Conservation (phyloP, 2,113 vertebrate genomes). For the Trogon melanurus region DNA sequence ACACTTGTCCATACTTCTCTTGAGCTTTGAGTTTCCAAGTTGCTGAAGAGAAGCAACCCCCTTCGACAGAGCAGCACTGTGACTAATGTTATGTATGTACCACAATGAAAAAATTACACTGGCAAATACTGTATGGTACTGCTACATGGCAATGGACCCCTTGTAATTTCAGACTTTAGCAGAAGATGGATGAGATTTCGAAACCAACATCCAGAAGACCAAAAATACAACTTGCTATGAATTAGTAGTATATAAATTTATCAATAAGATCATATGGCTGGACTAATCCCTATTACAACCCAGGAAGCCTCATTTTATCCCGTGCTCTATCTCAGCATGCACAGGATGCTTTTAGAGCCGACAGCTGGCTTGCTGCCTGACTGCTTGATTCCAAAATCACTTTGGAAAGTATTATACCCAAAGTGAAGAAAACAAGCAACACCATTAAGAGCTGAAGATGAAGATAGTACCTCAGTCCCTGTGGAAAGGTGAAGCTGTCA, state of each 20-base stretch:
- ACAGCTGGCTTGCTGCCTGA: not conserved
- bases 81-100: not conserved
- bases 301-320: not conserved
- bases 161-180: not conserved
- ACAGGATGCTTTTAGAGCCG: not conserved
- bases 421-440: not conserved
- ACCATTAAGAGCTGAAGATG: not conserved
- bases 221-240: not conserved
- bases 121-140: not conserved
- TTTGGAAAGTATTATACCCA: not conserved
- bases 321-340: rapidly evolving
- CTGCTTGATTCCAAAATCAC: not conserved
- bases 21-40: not conserved
- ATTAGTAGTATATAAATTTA: not conserved
- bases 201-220: not conserved
- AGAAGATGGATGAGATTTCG: not conserved
- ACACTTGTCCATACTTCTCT: not conserved
- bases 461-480: not conserved
- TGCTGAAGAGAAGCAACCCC: not conserved
- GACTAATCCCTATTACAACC: not conserved
- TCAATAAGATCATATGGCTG: not conserved
- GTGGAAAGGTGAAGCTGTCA: not conserved
- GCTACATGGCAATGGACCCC: rapidly evolving
- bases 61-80: not conserved
- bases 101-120: not conserved